Percentiles rank a stretch among this genome's conserved stretches.
Conservation (phyloP, 1,140 invertebrate species). For the Brachionus rubens region DNA sequence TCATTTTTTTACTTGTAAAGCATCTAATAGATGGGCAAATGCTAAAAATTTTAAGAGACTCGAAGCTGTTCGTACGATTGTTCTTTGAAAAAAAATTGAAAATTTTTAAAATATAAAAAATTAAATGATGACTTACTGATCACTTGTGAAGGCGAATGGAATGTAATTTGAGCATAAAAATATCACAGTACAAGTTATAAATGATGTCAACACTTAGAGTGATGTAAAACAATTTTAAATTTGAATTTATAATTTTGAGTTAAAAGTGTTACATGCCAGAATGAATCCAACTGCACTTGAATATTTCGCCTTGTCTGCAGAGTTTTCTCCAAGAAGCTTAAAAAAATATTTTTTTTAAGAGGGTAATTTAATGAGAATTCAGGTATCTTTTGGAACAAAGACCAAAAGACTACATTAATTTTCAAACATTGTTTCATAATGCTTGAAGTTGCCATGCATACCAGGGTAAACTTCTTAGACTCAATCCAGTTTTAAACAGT, state of each 20-base stretch:
- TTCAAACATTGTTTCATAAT: no score
- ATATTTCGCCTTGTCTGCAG: neutral
- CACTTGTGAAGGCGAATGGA: conserved; percentile 4
- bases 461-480: no score
- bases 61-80: neutral
- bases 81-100: neutral
- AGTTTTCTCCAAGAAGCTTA: conserved; percentile 14
- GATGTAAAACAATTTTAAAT: neutral
- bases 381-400: no score
- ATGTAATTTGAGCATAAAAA: neutral
- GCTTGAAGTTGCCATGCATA: no score
- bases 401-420: no score
- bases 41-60: neutral
- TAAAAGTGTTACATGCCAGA: neutral
- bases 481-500: no score
- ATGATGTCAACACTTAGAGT: neutral
- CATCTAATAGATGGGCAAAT: neutral
- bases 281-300: neutral
- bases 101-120: neutral
- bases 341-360: no score
- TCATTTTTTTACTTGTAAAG: neutral
- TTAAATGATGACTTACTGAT: neutral
- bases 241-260: neutral
- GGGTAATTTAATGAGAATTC: no score
- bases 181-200: neutral